Evolutionary conservation across 2,113 vertebrate genomes (phyloP).

Genomic region (Paradisaea rubra): DNA sequence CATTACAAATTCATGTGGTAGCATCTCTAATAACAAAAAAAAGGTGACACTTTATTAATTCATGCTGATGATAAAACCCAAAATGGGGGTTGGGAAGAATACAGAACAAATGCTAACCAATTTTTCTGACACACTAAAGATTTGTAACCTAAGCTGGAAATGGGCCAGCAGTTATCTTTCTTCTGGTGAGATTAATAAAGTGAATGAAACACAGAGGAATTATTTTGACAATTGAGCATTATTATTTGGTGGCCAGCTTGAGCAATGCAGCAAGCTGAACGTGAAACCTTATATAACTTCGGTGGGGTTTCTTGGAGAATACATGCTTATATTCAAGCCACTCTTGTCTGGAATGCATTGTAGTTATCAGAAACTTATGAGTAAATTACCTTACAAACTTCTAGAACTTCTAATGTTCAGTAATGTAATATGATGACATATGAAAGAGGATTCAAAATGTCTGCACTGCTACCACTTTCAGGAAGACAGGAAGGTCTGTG

Average conservation of each 20-base stretch:
- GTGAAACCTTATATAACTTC: neutral
- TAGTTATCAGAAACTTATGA: neutral
- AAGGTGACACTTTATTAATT: neutral
- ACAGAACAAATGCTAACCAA: neutral
- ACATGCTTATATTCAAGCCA: neutral
- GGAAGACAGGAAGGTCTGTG: neutral
- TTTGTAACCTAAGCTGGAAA: neutral
- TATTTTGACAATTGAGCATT: neutral
- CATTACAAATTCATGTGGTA: neutral
- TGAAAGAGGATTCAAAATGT: neutral
- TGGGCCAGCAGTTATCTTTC: neutral
- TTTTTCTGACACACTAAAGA: neutral
- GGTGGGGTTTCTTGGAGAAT: neutral
- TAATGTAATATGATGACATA: neutral
- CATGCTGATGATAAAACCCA: neutral
- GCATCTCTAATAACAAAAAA: neutral
- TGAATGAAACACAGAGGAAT: neutral
- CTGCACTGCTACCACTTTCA: neutral
- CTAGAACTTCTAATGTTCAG: neutral
- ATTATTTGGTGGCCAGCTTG: neutral
- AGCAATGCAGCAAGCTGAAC: neutral
- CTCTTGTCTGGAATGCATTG: neutral
- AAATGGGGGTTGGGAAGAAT: neutral
- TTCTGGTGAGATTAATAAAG: neutral
- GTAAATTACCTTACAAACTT: neutral